Evolutionary conservation across 1,140 invertebrate genomes (phyloP), one percentile per base, ranked within the genome.

Genomic region (Brachionus koreanus): DNA sequence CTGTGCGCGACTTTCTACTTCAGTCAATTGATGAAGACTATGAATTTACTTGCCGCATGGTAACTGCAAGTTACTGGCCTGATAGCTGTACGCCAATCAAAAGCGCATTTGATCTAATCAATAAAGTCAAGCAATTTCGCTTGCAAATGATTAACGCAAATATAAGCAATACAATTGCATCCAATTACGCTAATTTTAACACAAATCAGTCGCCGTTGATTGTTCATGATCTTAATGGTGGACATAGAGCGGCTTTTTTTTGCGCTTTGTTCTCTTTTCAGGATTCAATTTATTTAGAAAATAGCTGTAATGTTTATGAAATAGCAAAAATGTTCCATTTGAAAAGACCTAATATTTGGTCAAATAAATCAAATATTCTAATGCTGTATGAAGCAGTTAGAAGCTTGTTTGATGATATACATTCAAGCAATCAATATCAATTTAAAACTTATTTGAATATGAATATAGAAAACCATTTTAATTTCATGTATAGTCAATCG

Each of bases 381-480:
- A 16, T 61, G 10, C 13, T 79, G 25, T 79, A 79, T 19, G 76
- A 79, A 33, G 76, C 76, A 16, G 76, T 79, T 1, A 10, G 61
- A 12, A 42, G 61, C 13, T 2, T 79, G 5, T 79, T 79, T 25
- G 37, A 79, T 7, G 76, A 79, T 39, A 37, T 79, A 29, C 10
- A 79, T 25, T 57, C 25, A 19, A 79, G 25, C 39, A 79, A 43
- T 65, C 76, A 79, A 43, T 29, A 79, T 61, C 46, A 79, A 42
- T 79, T 79, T 43, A 79, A 79, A 65, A 79, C 37, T 29, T 79
- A 61, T 43, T n/a, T 79, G 12, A 79, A 79, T 35, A 42, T 65
- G 49, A 79, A 79, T 43, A 79, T 79, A 9, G 76, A 79, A 25
- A 79, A 43, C 37, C 76, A 79, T 79, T 65, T 79, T 23, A 57